Conservation (phyloP, 2,888 invertebrate genomes). For the Hirudinaria manillensis region DNA sequence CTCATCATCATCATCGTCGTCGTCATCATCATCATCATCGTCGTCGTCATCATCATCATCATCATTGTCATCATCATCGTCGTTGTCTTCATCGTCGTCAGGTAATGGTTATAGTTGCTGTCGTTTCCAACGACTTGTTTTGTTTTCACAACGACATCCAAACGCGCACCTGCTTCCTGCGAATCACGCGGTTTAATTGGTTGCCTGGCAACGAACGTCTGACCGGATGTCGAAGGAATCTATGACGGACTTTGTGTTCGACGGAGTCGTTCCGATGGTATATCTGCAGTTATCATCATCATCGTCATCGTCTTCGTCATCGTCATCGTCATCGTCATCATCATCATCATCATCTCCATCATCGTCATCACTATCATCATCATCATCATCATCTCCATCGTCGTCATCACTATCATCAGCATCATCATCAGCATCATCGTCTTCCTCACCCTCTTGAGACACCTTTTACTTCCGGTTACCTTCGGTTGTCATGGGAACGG, state of each 20-base stretch:
- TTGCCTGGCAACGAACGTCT: background rate
- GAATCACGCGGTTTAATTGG: background rate
- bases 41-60: constrained; percentile 21
- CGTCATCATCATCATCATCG: constrained; percentile 11
- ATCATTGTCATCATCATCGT: constrained; percentile 26
- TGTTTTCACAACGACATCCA: background rate
- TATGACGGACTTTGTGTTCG: background rate
- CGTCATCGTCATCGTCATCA: constrained; percentile 21
- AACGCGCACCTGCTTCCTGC: background rate
- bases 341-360: constrained; percentile 29
- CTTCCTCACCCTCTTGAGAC: background rate
- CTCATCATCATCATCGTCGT: constrained; percentile 16
- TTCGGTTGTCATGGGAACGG: background rate
- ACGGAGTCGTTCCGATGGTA: background rate
- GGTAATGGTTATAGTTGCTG: background rate
- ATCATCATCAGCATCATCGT: background rate
- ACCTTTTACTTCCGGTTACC: background rate
- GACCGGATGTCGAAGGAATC: constrained; percentile 1
- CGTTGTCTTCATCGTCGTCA: background rate
- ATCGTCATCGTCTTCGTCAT: constrained; percentile 7
- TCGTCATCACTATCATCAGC: constrained; percentile 25
- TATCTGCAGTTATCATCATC: constrained; percentile 10
- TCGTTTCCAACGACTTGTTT: background rate
- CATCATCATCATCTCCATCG: constrained; percentile 17
- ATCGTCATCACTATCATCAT: constrained; percentile 25